A percentile compares a stretch with the other conserved stretches of the same genome.
Evolutionary conservation across 2,888 invertebrate genomes (phyloP).

Genomic region (Phaonia tiefii): DNA sequence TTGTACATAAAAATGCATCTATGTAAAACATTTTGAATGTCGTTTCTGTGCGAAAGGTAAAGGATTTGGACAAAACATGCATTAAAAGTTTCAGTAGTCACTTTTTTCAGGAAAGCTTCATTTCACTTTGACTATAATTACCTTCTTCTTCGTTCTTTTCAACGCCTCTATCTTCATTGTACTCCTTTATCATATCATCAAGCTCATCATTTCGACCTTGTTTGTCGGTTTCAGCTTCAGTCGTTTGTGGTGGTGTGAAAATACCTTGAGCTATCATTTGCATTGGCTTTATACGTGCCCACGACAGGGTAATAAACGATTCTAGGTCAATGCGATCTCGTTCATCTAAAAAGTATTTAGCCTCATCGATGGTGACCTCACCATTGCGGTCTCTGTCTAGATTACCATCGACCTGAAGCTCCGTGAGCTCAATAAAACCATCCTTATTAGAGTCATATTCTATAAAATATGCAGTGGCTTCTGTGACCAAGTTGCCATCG

Average conservation of each 20-base stretch:
- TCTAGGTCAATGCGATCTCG: slow-evolving; percentile 86
- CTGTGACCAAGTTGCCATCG: slow-evolving; percentile 81
- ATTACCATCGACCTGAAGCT: slow-evolving; percentile 86
- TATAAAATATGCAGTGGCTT: slow-evolving; percentile 88
- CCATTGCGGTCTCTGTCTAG: slow-evolving; percentile 96
- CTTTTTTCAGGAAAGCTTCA: no score
- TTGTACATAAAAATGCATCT: no score
- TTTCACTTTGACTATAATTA: no score
- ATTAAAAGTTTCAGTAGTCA: no score
- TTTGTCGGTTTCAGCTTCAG: slow-evolving; percentile 73
- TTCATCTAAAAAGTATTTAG: slow-evolving; percentile 87
- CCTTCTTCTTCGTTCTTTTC: slow-evolving; percentile 67
- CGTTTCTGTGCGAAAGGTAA: no score
- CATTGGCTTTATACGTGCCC: slow-evolving; percentile 90
- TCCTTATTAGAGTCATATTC: slow-evolving; percentile 91
- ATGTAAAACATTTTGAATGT: no score
- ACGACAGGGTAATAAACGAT: slow-evolving; percentile 86
- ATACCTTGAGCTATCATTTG: slow-evolving; percentile 88
- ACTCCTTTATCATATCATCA: slow-evolving; percentile 30
- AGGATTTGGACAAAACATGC: no score
- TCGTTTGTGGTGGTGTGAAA: slow-evolving; percentile 82
- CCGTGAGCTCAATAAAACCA: slow-evolving; percentile 86
- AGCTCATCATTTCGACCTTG: slow-evolving; percentile 69
- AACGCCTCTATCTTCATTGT: neutral
- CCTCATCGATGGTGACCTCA: slow-evolving; percentile 92